A percentile compares a stretch with the other conserved stretches of the same genome.
phyloP scores from a whole-genome alignment of 2,888 invertebrate species.

The Parthenolecanium corni region DNA sequence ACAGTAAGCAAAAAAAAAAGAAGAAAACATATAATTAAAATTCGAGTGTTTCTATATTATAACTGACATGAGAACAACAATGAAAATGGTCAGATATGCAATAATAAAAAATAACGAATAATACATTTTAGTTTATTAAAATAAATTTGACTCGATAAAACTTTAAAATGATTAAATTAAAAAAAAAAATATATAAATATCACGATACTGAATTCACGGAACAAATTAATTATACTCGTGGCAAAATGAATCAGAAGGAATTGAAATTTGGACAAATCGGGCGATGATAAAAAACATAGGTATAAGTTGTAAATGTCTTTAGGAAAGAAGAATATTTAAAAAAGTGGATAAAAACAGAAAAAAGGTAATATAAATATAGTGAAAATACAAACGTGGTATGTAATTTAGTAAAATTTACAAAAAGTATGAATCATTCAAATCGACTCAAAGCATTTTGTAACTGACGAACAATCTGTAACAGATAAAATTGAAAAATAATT shows the following conservation, averaged over 20 bases:
- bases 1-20: too few relatives aligned
- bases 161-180: background rate
- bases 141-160: background rate
- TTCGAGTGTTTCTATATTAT: too few relatives aligned
- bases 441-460: constrained; percentile 17
- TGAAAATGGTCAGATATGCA: too few relatives aligned
- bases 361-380: too few relatives aligned
- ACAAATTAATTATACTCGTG: background rate
- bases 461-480: constrained; percentile 8
- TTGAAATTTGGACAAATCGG: too few relatives aligned
- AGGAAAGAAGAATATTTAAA: background rate
- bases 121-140: background rate
- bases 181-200: background rate
- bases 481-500: background rate
- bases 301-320: background rate
- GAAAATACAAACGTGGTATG: too few relatives aligned
- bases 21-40: too few relatives aligned
- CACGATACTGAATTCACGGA: background rate
- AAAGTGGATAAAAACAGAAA: background rate
- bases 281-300: too few relatives aligned
- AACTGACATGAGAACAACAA: too few relatives aligned
- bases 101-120: too few relatives aligned
- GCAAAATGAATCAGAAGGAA: too few relatives aligned
- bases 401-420: background rate
- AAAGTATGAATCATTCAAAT: background rate